These are phyloP conservation scores for Tinea semifulvella DNA, from an alignment of 2,888 invertebrate species.

Conservation along the genomic window DNA sequence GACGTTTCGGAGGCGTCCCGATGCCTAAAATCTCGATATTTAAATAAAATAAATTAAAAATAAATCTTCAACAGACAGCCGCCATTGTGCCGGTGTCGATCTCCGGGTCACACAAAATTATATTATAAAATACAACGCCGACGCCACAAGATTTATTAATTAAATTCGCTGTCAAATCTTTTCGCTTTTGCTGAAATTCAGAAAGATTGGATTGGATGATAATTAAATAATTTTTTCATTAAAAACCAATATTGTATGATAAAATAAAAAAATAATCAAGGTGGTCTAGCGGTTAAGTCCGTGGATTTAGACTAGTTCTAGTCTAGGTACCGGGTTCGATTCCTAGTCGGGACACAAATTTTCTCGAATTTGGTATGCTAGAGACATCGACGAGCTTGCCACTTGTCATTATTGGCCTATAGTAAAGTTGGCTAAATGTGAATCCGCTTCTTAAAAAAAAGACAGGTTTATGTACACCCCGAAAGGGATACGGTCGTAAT, in stretches of 20 bases:
- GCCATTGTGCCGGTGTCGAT: slow-evolving; percentile 13
- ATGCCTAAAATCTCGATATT: slow-evolving; percentile 10
- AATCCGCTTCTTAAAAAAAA: too few species aligned
- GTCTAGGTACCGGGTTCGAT: too few species aligned
- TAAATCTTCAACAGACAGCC: slow-evolving; percentile 13
- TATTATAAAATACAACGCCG: slow-evolving; percentile 13
- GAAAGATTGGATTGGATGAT: not conserved
- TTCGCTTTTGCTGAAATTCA: not conserved
- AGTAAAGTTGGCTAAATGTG: too few species aligned
- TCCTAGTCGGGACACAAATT: too few species aligned
- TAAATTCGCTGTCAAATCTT: slow-evolving; percentile 63
- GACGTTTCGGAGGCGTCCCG: not conserved
- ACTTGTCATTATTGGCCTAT: too few species aligned
- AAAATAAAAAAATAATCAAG: too few species aligned
- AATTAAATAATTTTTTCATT: not conserved
- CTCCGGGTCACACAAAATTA: slow-evolving; percentile 1
- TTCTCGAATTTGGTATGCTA: too few species aligned
- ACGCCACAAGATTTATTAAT: slow-evolving; percentile 42
- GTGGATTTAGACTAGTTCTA: too few species aligned
- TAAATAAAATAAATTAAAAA: slow-evolving; percentile 16
- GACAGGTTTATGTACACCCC: too few species aligned
- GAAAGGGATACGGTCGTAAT: too few species aligned
- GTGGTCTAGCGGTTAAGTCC: too few species aligned
- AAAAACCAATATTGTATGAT: not conserved
- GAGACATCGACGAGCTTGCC: too few species aligned